A percentile compares a stretch with the other conserved stretches of the same genome.
phyloP scores from a whole-genome alignment of 2,113 vertebrate genomes.

The Clinocottus analis region DNA sequence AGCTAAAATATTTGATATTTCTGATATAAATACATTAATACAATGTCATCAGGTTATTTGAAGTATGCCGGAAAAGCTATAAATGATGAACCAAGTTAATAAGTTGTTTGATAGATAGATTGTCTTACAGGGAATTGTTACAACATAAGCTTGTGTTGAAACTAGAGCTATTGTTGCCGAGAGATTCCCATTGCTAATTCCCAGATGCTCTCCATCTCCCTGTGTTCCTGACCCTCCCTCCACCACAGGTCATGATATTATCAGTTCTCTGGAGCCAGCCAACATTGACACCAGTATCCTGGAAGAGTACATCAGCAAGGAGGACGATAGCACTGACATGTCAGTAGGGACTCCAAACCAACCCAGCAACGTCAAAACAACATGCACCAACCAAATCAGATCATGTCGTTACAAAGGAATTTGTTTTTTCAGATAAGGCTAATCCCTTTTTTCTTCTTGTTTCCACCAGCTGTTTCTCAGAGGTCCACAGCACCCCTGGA shows the following conservation, averaged over 20 bases:
- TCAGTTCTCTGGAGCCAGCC: conserved; percentile 94
- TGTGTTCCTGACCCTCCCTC: conserved; percentile 61
- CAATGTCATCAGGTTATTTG: not conserved
- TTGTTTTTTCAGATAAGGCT: conserved; percentile 77
- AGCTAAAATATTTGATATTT: conserved; percentile 1
- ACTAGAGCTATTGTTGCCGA: conserved; percentile 44
- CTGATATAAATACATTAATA: conserved; percentile 14
- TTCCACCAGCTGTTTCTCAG: conserved; percentile 93
- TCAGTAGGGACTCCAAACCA: conserved; percentile 83
- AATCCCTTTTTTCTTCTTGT: conserved; percentile 44
- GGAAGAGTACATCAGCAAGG: conserved; percentile 99
- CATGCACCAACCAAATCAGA: conserved; percentile 54
- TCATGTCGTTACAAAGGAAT: conserved; percentile 78
- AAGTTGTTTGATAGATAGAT: not conserved
- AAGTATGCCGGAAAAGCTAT: not conserved
- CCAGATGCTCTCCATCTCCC: conserved; percentile 72
- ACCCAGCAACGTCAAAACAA: conserved; percentile 71
- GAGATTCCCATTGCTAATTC: conserved; percentile 70
- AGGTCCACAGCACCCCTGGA: conserved; percentile 87
- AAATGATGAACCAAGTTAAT: not conserved
- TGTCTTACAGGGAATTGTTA: conserved; percentile 29
- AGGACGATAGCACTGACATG: conserved; percentile 96
- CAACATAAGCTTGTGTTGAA: conserved; percentile 52
- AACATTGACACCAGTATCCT: conserved; percentile 99
- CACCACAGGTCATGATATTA: conserved; percentile 95